Conservation (phyloP, 1,140 invertebrate genomes). For the Drosophila saltans region DNA sequence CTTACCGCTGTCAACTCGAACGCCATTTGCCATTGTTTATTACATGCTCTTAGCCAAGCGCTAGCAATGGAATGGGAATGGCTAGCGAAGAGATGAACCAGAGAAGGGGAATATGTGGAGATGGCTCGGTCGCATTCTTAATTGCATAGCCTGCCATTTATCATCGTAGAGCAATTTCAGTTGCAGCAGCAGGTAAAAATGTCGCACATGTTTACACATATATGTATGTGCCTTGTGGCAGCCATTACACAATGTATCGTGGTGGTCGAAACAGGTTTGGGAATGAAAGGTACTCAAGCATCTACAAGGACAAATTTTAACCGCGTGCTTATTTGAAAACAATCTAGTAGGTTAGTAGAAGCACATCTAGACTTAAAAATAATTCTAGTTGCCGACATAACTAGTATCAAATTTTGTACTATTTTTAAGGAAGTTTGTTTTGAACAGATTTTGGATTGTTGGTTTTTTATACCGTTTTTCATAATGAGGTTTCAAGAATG, state of each 20-base stretch:
- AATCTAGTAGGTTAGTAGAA: too few relatives aligned
- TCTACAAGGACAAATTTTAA: neutral
- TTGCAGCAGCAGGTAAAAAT: slow-evolving; percentile 26
- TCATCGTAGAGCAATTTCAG: slow-evolving; percentile 61
- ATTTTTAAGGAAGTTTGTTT: neutral
- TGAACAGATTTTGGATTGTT: neutral
- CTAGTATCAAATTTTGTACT: neutral
- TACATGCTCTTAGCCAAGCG: slow-evolving; percentile 35
- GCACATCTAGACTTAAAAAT: too few relatives aligned
- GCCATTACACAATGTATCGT: neutral
- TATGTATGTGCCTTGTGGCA: slow-evolving; percentile 22
- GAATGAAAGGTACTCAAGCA: neutral
- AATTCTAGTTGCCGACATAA: too few relatives aligned
- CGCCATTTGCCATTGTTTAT: slow-evolving; percentile 70
- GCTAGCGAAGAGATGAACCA: neutral
- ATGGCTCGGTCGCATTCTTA: slow-evolving; percentile 55
- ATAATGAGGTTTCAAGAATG: neutral
- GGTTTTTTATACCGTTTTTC: neutral
- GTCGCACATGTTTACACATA: slow-evolving; percentile 52
- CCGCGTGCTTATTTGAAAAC: neutral
- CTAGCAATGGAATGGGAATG: neutral
- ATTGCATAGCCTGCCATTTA: slow-evolving; percentile 71
- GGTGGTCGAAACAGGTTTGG: neutral
- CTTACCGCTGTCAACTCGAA: slow-evolving; percentile 71
- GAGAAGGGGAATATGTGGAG: too few relatives aligned